phyloP scores from a whole-genome alignment of 2,797 vertebrate species.

The Erethizon dorsatum region DNA sequence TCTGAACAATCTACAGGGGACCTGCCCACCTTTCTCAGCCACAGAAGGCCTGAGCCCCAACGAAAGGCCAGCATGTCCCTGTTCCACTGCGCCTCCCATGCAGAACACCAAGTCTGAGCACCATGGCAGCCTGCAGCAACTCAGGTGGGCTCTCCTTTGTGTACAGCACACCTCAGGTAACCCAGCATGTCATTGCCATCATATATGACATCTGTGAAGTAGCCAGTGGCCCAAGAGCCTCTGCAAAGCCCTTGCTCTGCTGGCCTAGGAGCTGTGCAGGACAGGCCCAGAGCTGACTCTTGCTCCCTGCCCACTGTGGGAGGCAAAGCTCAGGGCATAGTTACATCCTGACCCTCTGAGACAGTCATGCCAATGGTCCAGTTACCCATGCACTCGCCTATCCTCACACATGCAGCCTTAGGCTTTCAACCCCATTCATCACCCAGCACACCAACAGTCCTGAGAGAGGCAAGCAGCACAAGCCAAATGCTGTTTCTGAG shows the following conservation, averaged over 20 bases:
- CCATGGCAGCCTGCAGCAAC: not conserved
- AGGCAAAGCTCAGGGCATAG: not conserved
- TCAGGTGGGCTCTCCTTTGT: not conserved
- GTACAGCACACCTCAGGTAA: not conserved
- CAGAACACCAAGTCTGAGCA: not conserved
- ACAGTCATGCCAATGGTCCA: not conserved
- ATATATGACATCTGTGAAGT: too few relatives aligned
- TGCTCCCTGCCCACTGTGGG: not conserved
- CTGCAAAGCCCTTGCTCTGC: not conserved
- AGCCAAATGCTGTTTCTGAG: not conserved
- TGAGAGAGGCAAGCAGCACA: not conserved
- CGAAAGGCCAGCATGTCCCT: too few relatives aligned
- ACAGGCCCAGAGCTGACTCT: not conserved
- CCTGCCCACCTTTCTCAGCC: not conserved
- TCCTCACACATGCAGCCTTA: too few relatives aligned
- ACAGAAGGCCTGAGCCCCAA: not conserved
- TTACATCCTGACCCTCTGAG: not conserved
- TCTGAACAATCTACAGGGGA: not conserved
- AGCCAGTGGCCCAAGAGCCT: too few relatives aligned
- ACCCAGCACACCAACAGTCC: not conserved
- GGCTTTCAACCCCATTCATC: not conserved
- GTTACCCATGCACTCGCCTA: not conserved
- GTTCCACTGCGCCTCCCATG: not conserved
- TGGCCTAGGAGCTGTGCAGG: not conserved
- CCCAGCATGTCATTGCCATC: not conserved